These are phyloP conservation scores for Darevskia mixta DNA, from an alignment of 2,797 vertebrate genomes.

Conservation along the genomic window DNA sequence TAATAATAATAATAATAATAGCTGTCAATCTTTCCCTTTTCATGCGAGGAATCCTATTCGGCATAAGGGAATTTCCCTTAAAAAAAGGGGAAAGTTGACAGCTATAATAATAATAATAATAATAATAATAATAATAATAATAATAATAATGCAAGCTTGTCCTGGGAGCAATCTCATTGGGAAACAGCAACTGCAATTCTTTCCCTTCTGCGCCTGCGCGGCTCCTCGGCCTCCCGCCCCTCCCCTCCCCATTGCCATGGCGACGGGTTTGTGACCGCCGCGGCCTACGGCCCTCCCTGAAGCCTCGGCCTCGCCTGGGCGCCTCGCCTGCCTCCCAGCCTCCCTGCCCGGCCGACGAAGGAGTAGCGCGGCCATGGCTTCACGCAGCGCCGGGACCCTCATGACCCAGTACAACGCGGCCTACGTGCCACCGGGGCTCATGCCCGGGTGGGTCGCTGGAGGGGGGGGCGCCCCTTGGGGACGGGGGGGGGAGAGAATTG, in stretches of 20 bases:
- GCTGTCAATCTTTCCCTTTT: too few relatives aligned
- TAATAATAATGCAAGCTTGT: too few relatives aligned
- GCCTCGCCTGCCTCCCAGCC: background rate
- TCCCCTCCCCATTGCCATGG: background rate
- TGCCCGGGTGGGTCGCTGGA: constrained; percentile 74
- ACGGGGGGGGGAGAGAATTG: background rate
- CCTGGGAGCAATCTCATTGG: too few relatives aligned
- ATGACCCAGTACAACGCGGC: constrained; percentile 68
- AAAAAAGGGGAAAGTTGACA: too few relatives aligned
- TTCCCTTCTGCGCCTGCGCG: background rate
- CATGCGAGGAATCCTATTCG: too few relatives aligned
- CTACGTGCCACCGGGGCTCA: constrained; percentile 73
- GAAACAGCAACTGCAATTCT: too few relatives aligned
- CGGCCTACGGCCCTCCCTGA: background rate
- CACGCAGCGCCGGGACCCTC: constrained; percentile 65
- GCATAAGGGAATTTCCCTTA: too few relatives aligned
- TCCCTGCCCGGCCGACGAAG: background rate
- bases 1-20: too few relatives aligned
- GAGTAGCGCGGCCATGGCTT: constrained; percentile 68
- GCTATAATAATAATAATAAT: too few relatives aligned
- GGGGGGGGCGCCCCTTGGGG: too few relatives aligned
- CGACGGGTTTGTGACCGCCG: constrained; percentile 16
- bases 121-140: too few relatives aligned
- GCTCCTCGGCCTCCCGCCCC: background rate
- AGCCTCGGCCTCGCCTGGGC: background rate